A percentile compares a stretch with the other conserved stretches of the same genome.
These are phyloP conservation scores for Nasua narica DNA, from an alignment of 2,797 vertebrate genomes.

Conservation along the genomic window DNA sequence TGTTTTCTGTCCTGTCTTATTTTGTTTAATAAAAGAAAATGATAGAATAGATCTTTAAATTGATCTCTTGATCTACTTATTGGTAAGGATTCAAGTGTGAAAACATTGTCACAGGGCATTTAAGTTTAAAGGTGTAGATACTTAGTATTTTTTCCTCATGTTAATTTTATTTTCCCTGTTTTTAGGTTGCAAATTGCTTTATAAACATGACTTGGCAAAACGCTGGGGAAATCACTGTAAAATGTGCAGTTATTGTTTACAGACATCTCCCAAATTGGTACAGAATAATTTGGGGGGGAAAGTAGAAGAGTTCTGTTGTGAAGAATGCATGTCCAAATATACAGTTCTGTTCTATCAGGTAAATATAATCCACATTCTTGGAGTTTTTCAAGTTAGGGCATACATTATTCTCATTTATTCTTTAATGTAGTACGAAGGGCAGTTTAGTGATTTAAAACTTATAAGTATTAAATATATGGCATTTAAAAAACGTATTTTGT, in stretches of 20 bases:
- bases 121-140: constrained; percentile 41
- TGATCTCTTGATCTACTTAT: neutral
- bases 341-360: constrained; percentile 97
- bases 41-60: neutral
- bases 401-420: neutral
- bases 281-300: constrained; percentile 90
- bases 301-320: constrained; percentile 95
- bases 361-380: constrained; percentile 33
- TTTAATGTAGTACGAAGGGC: neutral
- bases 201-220: constrained; percentile 93
- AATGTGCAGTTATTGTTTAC: constrained; percentile 93
- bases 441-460: constrained; percentile 37
- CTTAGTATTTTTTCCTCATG: constrained; percentile 27
- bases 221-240: constrained; percentile 95
- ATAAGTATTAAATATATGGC: constrained; percentile 12
- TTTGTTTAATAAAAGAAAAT: neutral
- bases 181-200: constrained; percentile 95
- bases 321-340: constrained; percentile 93
- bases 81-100: neutral
- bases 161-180: constrained; percentile 67
- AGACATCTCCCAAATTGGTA: constrained; percentile 89
- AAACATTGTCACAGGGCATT: neutral
- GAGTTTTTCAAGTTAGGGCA: neutral
- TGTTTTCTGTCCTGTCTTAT: constrained; percentile 3
- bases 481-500: neutral